Evolutionary conservation across 1,140 invertebrate species (phyloP), one percentile per base, ranked within the genome.

Genomic region (Apolygus lucorum): DNA sequence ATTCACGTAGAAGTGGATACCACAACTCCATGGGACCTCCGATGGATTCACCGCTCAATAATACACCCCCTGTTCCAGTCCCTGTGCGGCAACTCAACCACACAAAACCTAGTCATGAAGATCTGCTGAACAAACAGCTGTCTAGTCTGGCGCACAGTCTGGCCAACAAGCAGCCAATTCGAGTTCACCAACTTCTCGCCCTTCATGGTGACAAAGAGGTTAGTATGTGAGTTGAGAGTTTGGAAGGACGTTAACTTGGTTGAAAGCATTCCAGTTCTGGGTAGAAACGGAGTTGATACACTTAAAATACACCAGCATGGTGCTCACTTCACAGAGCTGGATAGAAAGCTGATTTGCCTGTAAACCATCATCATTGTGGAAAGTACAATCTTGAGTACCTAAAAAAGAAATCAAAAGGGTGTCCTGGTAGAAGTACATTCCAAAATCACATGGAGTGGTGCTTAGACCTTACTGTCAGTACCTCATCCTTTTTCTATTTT

Each of bases 161-260:
- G 49, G 77, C 78, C 70, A 80, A 80, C 52, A 79, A 79, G 59
- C 80, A 80, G 71, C 80, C 81, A 14, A 78, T 82, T 67, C 76
- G 78, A n/a, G 80, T 82, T 26, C 80, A 82, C 49, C 81, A 82
- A 73, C 78, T 83, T 2, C 79, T 82, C 77, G 78, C 80, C 14
- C 74, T 83, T 52, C 77, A 78, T 63, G 75, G 76, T 34, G 78
- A 80, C 29, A 81, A 78, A 70, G 81, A 82, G 76, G 82, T 82
- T 73, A 74, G n/a, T 63, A 62, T 52, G n/a, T 59, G 1, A 26
- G 21, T n/a, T n/a, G n/a, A 52, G 42, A 52, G 42, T 52, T 52
- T 52, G n/a, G 11, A 13, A 52, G n/a, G 42, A 52, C 11, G 42
- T n/a, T 52, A 52, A 52, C n/a, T n/a, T n/a, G n/a, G 11, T 52